Evolutionary conservation across 2,888 invertebrate genomes (phyloP), one percentile per base, ranked within the genome.

Genomic region (Drosophila maculinotata): DNA sequence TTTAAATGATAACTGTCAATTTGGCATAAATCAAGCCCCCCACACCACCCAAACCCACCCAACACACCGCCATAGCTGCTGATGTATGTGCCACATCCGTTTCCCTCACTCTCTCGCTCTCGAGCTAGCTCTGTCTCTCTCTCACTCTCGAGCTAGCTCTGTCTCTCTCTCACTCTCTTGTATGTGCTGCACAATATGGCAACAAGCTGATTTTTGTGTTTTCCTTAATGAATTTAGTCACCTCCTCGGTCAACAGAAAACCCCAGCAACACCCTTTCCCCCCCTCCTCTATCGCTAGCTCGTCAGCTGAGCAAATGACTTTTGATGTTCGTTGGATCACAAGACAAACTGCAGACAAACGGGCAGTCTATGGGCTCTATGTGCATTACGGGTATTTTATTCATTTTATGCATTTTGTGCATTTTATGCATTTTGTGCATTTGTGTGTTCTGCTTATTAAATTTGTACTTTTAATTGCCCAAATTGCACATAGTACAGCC

Each of bases 391-490:
- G 17, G 53, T 31, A 31, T 31, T 47, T 51, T 33, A 14, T 23
- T 6, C 28, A 26, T 51, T 28, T 51, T n/a, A n/a, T n/a, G n/a
- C n/a, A n/a, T n/a, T n/a, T n/a, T 35, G 35, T 26, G 44, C 33
- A 7, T 53, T 41, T 10, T 41, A n/a, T 17, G 53, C 26, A 31
- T 31, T 47, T 51, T 33, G 17, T 23, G 8, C 28, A 26, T 51
- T 28, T 51, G 60, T 58, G 36, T 62, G 47, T 58, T 76, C 38
- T 54, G 65, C 66, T 76, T 76, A 76, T 76, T 76, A 76, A 66
- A 79, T 73, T 79, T 76, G 67, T 66, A 69, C 51, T 69, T 79
- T 78, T 78, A 79, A 78, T 79, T 78, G 67, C 78, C 59, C 60
- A 67, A 73, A 73, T 56, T 74, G 69, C 69, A 56, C 52, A 64